Evolutionary conservation across 2,888 invertebrate genomes (phyloP).

Genomic region (Drosophila eohydei): DNA sequence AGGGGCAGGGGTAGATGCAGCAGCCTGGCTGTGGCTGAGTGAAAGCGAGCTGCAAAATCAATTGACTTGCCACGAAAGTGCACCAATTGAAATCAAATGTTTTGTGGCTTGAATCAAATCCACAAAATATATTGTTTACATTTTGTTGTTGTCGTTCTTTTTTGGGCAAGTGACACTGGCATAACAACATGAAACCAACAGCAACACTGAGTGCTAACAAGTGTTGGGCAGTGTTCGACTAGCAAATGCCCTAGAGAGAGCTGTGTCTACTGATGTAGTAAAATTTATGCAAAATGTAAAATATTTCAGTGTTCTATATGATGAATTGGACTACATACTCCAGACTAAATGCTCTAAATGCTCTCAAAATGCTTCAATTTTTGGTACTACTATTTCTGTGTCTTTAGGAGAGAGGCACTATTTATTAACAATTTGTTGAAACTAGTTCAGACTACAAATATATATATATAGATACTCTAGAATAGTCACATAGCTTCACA

Average conservation of each 20-base stretch:
- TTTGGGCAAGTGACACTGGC: constrained; percentile 50
- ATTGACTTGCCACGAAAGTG: constrained; percentile 45
- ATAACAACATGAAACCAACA: constrained; percentile 32
- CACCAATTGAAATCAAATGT: constrained; percentile 71
- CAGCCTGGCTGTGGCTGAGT: not conserved
- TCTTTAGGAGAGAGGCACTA: not conserved
- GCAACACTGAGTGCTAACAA: constrained; percentile 18
- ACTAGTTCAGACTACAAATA: not conserved
- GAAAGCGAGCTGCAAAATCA: constrained; percentile 31
- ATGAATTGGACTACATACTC: no score
- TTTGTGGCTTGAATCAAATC: constrained; percentile 66
- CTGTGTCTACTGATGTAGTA: not conserved
- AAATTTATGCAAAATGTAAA: not conserved
- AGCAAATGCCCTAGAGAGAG: not conserved
- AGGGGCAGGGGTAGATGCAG: not conserved
- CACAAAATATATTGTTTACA: constrained; percentile 55
- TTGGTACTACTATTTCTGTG: not conserved
- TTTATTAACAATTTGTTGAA: not conserved
- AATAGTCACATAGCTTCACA: no score
- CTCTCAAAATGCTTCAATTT: not conserved
- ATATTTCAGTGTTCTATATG: not conserved
- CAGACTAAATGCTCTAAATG: no score
- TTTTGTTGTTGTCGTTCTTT: constrained; percentile 1
- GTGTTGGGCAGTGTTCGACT: not conserved
- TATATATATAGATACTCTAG: not conserved